phyloP scores from a whole-genome alignment of 2,113 vertebrate genomes.

The Campylomormyrus tamandua region DNA sequence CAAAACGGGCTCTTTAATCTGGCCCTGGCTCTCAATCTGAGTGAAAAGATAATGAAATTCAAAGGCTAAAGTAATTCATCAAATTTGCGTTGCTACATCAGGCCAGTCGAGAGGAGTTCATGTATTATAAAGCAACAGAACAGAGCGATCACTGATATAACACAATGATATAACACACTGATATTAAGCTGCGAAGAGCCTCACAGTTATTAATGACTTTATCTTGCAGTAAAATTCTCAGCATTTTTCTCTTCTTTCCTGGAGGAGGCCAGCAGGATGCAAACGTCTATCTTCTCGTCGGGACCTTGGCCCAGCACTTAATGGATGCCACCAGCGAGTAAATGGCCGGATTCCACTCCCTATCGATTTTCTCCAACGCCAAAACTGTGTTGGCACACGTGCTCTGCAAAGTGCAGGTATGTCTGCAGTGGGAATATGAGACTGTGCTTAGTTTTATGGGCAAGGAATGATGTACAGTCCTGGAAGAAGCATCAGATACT shows the following conservation, averaged over 20 bases:
- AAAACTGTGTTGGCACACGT: background rate
- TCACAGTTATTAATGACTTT: background rate
- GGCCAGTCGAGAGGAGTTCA: background rate
- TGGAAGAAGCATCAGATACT: background rate
- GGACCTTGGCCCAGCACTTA: conserved; percentile 7
- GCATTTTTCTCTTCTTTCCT: background rate
- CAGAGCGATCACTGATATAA: background rate
- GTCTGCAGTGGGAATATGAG: background rate
- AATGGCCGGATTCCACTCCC: background rate
- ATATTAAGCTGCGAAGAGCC: background rate
- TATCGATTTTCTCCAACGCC: background rate
- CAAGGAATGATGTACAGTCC: background rate
- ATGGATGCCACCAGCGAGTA: background rate
- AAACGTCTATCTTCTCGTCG: background rate
- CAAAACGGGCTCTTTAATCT: background rate
- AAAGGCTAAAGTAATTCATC: background rate
- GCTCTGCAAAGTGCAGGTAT: background rate
- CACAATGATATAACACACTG: background rate
- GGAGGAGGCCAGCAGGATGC: background rate
- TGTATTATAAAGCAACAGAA: background rate
- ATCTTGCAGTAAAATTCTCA: background rate
- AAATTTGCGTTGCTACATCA: background rate
- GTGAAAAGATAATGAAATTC: background rate
- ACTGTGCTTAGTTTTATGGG: background rate
- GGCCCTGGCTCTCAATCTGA: background rate